A percentile compares a stretch with the other conserved stretches of the same genome.
phyloP scores from a whole-genome alignment of 2,888 invertebrate genomes.

The Lissonota sp. region DNA sequence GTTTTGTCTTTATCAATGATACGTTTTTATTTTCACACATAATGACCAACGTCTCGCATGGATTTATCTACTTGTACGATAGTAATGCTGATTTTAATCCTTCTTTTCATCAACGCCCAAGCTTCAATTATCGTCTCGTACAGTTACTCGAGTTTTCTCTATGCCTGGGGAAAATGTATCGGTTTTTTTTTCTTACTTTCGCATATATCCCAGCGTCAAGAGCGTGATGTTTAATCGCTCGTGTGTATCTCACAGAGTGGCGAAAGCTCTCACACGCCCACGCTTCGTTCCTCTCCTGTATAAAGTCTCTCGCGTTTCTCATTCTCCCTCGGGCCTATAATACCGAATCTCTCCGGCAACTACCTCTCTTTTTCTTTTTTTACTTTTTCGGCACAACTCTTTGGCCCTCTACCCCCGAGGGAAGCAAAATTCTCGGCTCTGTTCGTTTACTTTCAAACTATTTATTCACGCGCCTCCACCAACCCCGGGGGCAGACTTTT shows the following conservation, averaged over 20 bases:
- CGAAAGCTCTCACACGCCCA: slow-evolving; percentile 1
- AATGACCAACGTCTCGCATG: no score
- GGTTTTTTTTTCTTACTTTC: slow-evolving; percentile 2
- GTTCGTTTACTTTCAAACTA: slow-evolving; percentile 51
- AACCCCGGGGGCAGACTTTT: not conserved
- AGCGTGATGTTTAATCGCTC: slow-evolving; percentile 53
- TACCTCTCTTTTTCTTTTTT: slow-evolving; percentile 3
- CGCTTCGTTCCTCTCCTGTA: not conserved
- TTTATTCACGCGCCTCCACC: slow-evolving; percentile 53
- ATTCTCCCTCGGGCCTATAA: not conserved
- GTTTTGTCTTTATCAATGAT: no score
- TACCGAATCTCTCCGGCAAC: not conserved
- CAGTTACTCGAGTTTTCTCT: slow-evolving; percentile 23
- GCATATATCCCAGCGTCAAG: slow-evolving; percentile 18
- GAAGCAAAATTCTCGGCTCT: slow-evolving; percentile 22
- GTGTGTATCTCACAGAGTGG: slow-evolving; percentile 16
- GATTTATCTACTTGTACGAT: no score
- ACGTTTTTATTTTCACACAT: no score
- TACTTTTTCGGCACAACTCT: not conserved
- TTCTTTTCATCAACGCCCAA: not conserved
- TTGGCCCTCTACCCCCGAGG: not conserved
- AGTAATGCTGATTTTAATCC: no score
- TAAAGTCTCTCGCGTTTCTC: slow-evolving; percentile 1
- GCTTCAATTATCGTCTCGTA: slow-evolving; percentile 47
- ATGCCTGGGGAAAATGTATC: slow-evolving; percentile 34